Evolutionary conservation across 2,888 invertebrate species (phyloP).

Genomic region (Prionchulus punctatus): DNA sequence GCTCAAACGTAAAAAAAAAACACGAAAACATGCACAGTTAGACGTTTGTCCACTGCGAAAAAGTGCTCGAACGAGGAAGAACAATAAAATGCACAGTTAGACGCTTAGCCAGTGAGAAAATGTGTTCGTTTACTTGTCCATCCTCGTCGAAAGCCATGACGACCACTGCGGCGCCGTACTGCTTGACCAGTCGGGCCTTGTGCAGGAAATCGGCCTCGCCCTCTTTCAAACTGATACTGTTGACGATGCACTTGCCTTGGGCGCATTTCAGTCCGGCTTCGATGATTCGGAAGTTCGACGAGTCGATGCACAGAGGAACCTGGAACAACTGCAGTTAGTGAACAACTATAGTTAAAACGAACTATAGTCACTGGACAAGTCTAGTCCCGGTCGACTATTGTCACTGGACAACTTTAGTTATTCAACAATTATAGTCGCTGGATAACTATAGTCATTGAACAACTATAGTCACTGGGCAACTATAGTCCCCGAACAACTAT

Average conservation of each 20-base stretch:
- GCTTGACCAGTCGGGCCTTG: constrained; percentile 40
- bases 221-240: constrained; percentile 46
- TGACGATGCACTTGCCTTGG: constrained; percentile 45
- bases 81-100: too few relatives aligned
- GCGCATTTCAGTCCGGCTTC: constrained; percentile 43
- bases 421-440: too few relatives aligned
- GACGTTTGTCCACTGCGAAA: background rate
- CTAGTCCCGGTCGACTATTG: too few relatives aligned
- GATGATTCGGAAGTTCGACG: constrained; percentile 44
- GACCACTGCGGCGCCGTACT: constrained; percentile 44
- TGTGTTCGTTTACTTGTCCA: constrained; percentile 37
- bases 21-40: background rate
- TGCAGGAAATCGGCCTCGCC: constrained; percentile 42
- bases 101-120: too few relatives aligned
- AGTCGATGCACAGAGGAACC: constrained; percentile 45
- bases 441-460: too few relatives aligned
- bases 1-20: background rate
- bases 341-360: too few relatives aligned
- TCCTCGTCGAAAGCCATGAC: constrained; percentile 47
- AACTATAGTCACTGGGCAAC: too few relatives aligned
- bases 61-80: too few relatives aligned
- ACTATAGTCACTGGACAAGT: too few relatives aligned
- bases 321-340: too few relatives aligned
- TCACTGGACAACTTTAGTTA: too few relatives aligned
- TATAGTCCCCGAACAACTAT: too few relatives aligned